Base-by-base conservation (phyloP, 2,113 vertebrate genomes). In the Urocolius indicus region DNA sequence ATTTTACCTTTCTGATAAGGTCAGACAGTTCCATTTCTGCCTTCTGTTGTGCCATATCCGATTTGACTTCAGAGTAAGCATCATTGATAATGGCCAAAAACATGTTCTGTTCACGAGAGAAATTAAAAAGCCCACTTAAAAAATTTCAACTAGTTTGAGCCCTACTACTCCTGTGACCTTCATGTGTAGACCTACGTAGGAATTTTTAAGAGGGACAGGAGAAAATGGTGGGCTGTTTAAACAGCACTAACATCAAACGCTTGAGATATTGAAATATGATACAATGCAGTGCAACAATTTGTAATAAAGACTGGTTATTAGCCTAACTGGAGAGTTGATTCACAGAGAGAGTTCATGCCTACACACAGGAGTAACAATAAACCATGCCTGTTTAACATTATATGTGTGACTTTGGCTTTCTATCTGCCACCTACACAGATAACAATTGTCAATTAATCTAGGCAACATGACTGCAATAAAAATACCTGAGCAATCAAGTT, bases 1-100 rank as follows among this genome's bases (percentile, higher is more conserved):
- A 8, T 61, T 68, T 77, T 98, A 99, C 99, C 98, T 99, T 99
- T 97, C 98, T 99, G 95, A 99, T 99, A 89, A 99, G 98, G 96
- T 99, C 99, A 12, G 98, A 98, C 90, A 99, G 98, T 89, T 99
- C 99, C 99, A 99, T 99, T 96, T 99, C 99, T 68, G 98, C 98
- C 95, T 99, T 99, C 96, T 99, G 99, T 92, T 99, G 99, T n/a
- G 99, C 98, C 98, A 99, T 98, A 96, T 99, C 99, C 0, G 98
- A 98, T 96, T 99, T 99, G 87, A 99, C 99, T 97, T 99, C 99
- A 0, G 99, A 99, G 94, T 99, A 99, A 0, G 99, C 98, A 94
- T 99, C 99, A 73, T 99, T 99, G 96, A 99, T 99, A 96, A 99
- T 99, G 72, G 99, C 99, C 97, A 99, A 96, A 98, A 99, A 99